Conservation (phyloP, 2,888 invertebrate species). For the Amphipyra tragopoginis region DNA sequence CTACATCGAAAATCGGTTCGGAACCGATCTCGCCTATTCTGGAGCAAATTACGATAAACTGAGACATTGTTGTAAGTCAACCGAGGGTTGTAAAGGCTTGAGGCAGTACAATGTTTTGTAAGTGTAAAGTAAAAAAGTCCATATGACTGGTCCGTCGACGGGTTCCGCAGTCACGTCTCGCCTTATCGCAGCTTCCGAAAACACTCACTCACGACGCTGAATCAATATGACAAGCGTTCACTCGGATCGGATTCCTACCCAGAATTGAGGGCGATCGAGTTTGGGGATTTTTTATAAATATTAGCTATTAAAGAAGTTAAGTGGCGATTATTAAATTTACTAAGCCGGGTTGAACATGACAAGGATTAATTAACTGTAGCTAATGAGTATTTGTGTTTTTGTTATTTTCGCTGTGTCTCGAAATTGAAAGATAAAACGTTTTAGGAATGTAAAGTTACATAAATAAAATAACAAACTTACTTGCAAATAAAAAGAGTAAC, state of each 20-base stretch:
- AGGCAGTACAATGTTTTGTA: conserved; percentile 60
- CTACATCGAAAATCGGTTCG: conserved; percentile 35
- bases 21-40: conserved; percentile 37
- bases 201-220: conserved; percentile 82
- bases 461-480: not conserved
- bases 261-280: conserved; percentile 69
- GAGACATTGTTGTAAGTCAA: conserved; percentile 54
- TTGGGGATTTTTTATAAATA: conserved; percentile 40
- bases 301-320: conserved; percentile 26
- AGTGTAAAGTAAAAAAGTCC: conserved; percentile 71
- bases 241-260: conserved; percentile 79
- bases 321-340: conserved; percentile 27
- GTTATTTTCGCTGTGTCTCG: not conserved
- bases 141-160: conserved; percentile 74
- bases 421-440: not conserved
- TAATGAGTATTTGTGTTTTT: not conserved
- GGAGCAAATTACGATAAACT: conserved; percentile 56
- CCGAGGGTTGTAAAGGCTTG: conserved; percentile 10
- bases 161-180: conserved; percentile 77
- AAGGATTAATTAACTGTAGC: conserved; percentile 4
- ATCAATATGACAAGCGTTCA: conserved; percentile 83
- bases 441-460: not conserved
- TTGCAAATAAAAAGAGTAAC: not conserved
- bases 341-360: conserved; percentile 1
- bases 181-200: conserved; percentile 82